These are phyloP conservation scores for Ficedula albicollis DNA, from an alignment of 2,797 vertebrate species.

Conservation along the genomic window DNA sequence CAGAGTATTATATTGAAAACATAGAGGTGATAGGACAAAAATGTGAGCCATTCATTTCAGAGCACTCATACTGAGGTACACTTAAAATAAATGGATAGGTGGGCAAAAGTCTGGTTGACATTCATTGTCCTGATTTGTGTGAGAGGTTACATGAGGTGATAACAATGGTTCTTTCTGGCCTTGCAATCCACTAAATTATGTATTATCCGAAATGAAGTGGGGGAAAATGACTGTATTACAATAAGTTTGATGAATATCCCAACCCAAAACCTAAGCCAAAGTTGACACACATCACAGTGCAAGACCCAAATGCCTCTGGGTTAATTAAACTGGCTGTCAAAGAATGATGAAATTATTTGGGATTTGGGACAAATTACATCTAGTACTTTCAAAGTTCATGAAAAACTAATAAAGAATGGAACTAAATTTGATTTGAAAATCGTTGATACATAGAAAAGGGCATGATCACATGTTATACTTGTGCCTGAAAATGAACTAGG, in stretches of 20 bases:
- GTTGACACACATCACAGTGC: background rate
- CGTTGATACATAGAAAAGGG: background rate
- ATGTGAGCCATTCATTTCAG: background rate
- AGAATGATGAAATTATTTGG: slow-evolving; percentile 14
- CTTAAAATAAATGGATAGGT: background rate
- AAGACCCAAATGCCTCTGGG: background rate
- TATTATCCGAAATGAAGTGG: slow-evolving; percentile 21
- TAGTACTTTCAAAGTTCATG: background rate
- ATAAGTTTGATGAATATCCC: slow-evolving; percentile 5
- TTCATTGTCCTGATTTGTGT: background rate
- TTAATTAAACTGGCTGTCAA: slow-evolving; percentile 47
- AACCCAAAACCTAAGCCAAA: background rate
- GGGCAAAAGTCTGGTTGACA: background rate
- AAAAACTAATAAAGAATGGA: background rate
- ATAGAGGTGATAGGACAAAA: background rate
- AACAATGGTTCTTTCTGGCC: background rate
- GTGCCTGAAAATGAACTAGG: background rate
- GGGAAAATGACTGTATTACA: background rate
- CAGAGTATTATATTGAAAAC: background rate
- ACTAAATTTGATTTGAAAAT: background rate
- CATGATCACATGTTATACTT: background rate
- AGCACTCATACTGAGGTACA: background rate
- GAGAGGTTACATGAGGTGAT: background rate
- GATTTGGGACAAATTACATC: background rate
- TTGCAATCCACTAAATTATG: background rate